A percentile compares a stretch with the other conserved stretches of the same genome.
These are phyloP conservation scores for Pimpla rufipes DNA, from an alignment of 2,888 invertebrate genomes.

Conservation along the genomic window DNA sequence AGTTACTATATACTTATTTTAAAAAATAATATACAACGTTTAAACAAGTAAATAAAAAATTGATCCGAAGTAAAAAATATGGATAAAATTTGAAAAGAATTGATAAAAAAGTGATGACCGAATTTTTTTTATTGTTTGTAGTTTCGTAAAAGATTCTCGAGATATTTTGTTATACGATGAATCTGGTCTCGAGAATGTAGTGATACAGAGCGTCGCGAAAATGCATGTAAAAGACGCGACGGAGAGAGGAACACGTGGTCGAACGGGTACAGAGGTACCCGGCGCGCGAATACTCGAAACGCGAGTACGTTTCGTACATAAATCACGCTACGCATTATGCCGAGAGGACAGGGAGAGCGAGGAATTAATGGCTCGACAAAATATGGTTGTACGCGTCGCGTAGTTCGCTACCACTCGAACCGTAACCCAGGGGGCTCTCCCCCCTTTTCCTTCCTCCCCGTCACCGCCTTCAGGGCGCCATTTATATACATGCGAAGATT, in stretches of 20 bases:
- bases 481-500: slow-evolving; percentile 64
- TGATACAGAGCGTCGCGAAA: not conserved
- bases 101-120: too few species aligned
- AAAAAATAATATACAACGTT: too few species aligned
- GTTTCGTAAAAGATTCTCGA: too few species aligned
- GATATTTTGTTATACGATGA: too few species aligned
- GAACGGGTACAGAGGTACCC: slow-evolving; percentile 33
- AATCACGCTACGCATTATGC: slow-evolving; percentile 65
- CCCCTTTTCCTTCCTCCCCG: slow-evolving; percentile 29
- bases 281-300: slow-evolving; percentile 50
- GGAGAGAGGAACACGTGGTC: slow-evolving; percentile 35
- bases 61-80: too few species aligned
- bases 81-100: too few species aligned
- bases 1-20: too few species aligned
- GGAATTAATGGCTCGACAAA: slow-evolving; percentile 73
- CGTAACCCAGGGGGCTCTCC: slow-evolving; percentile 63
- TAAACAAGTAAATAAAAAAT: too few species aligned
- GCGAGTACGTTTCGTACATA: slow-evolving; percentile 62
- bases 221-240: not conserved
- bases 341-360: slow-evolving; percentile 64
- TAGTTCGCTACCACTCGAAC: slow-evolving; percentile 54
- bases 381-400: slow-evolving; percentile 69
- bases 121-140: too few species aligned
- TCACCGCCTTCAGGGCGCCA: slow-evolving; percentile 54
- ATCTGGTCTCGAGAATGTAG: too few species aligned